Base-by-base conservation (phyloP, 2,888 invertebrate genomes). In the Ichneumoninae sp. region DNA sequence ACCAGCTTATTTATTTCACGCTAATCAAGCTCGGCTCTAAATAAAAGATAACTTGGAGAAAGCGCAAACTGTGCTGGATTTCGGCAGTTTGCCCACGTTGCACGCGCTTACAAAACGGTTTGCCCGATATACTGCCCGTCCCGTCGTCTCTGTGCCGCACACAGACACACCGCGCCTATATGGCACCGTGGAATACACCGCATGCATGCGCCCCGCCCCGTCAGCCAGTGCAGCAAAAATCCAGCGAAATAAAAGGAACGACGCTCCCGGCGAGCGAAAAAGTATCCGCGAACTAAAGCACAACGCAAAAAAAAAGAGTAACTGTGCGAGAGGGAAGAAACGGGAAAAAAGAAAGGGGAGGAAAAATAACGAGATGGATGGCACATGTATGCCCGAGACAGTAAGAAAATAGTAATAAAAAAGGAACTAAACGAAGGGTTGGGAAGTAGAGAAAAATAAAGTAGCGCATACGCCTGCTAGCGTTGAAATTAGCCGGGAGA, bases 401-500 rank as follows among this genome's bases (percentile, higher is more conserved):
- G 57, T 81, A 69, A 68, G 75, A 75, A 75, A 69, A 57, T 68
- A 30, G 26, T 40, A 63, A 75, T 60, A 81, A 47, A 69, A 44
- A 78, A 40, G 8, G 8, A 33, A 33, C 33, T 33, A 40, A 40
- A 82, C 44, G 63, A 76, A 80, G 60, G 26, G 75, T 73, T 63
- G 44, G 22, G 81, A 19, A 68, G 57, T 19, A 71, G 50, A 70
- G 65, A 66, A 78, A 83, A 78, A 66, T 71, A 57, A 71, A 66
- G 70, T 83, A 75, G 69, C 73, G 71, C 69, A 22, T 68, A 44
- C 30, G 57, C 22, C 70, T 70, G 54, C 54, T 26, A 83, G 69
- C 63, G 66, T 71, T 44, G 40, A 52, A 83, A 83, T 81, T 81
- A 83, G 69, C 71, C 73, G 77, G 77, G 76, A 77, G 83, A 83